A percentile compares a stretch with the other conserved stretches of the same genome.
Conservation (phyloP, 2,797 vertebrate genomes). For the Alfaro cultratus region DNA sequence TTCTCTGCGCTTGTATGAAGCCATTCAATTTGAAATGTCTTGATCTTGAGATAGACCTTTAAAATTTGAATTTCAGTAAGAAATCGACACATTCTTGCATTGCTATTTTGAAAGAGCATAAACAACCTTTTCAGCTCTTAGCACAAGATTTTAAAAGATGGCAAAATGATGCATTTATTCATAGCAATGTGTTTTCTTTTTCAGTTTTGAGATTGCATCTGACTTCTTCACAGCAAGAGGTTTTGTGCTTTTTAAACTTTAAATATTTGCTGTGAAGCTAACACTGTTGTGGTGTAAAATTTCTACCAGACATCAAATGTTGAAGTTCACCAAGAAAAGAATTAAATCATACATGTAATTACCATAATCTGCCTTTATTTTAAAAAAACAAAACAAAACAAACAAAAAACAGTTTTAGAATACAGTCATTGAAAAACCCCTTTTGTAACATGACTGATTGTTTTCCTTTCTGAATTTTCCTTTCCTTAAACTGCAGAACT, state of each 20-base stretch:
- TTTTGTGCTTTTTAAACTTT: not conserved
- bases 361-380: conserved; percentile 1
- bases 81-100: conserved; percentile 11
- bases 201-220: not conserved
- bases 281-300: not conserved
- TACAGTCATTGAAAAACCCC: not conserved
- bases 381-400: not conserved
- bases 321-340: conserved; percentile 11
- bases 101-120: conserved; percentile 22
- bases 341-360: conserved; percentile 5
- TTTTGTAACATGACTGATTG: not conserved
- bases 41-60: conserved; percentile 15
- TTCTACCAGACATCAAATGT: not conserved
- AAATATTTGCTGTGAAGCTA: conserved; percentile 21
- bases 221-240: conserved; percentile 16
- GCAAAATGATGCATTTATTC: conserved; percentile 11
- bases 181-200: not conserved
- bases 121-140: conserved; percentile 16
- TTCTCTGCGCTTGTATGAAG: conserved; percentile 23
- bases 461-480: not conserved
- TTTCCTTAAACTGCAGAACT: not conserved
- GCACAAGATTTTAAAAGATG: conserved; percentile 11
- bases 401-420: conserved; percentile 2
- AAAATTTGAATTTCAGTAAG: conserved; percentile 27
- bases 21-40: conserved; percentile 42